phyloP scores from a whole-genome alignment of 2,888 invertebrate genomes.

The Hirtodrosophila trivittata region DNA sequence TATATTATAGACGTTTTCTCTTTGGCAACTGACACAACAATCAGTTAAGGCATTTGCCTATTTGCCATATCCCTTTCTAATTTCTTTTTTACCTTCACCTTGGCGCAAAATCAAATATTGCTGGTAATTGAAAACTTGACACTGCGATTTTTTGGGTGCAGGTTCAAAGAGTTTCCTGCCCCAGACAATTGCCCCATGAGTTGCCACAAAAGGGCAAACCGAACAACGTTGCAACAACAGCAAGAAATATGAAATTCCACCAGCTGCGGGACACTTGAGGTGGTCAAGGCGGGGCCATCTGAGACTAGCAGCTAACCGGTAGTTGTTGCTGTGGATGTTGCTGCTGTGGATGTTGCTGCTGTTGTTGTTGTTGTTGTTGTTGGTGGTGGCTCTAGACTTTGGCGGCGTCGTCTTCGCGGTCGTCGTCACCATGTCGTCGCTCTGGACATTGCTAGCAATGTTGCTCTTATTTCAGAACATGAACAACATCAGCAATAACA shows the following conservation, averaged over 20 bases:
- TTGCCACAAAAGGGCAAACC: constrained; percentile 59
- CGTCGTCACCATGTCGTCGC: constrained; percentile 69
- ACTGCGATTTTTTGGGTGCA: constrained; percentile 48
- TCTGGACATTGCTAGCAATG: constrained; percentile 70
- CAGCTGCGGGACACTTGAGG: constrained; percentile 57
- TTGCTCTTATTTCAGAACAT: constrained; percentile 76
- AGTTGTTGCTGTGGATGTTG: constrained; percentile 48
- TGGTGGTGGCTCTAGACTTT: constrained; percentile 57
- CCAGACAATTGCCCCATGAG: constrained; percentile 25
- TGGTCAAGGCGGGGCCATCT: constrained; percentile 53
- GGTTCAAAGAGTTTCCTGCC: constrained; percentile 38
- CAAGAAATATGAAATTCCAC: constrained; percentile 67
- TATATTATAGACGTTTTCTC: too few species aligned
- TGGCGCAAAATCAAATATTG: constrained; percentile 39
- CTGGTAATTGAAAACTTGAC: constrained; percentile 46
- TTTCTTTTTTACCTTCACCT: constrained; percentile 19
- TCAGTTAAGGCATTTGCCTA: neutral
- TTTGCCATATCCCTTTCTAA: neutral
- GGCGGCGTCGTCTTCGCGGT: constrained; percentile 47
- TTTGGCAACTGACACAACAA: too few species aligned
- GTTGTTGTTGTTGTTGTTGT: constrained; percentile 28
- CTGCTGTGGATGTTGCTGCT: constrained; percentile 37
- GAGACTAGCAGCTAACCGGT: constrained; percentile 58
- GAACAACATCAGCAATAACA: constrained; percentile 44
- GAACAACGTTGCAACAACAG: constrained; percentile 17